These are phyloP conservation scores for Leptinotarsa lineolata DNA, from an alignment of 1,140 invertebrate genomes.

Conservation along the genomic window DNA sequence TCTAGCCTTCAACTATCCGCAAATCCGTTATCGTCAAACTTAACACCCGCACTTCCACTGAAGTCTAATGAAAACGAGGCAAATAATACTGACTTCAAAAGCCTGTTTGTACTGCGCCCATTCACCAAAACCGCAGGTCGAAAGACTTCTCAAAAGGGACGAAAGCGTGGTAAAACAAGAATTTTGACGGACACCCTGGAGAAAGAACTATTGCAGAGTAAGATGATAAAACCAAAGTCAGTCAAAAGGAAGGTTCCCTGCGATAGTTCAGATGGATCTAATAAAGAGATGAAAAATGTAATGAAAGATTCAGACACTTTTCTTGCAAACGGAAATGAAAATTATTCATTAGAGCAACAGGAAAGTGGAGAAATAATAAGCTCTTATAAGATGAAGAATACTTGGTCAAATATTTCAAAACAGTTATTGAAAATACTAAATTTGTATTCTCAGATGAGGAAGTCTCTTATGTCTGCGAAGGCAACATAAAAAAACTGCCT, in stretches of 20 bases:
- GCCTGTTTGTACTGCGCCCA: not conserved
- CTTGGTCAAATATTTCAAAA: too few species aligned
- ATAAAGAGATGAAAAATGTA: not conserved
- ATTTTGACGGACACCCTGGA: not conserved
- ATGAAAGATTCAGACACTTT: not conserved
- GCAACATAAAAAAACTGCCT: too few species aligned
- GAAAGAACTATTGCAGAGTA: not conserved
- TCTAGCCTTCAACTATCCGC: not conserved
- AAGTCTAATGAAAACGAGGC: not conserved
- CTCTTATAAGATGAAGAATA: too few species aligned
- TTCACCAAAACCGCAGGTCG: not conserved
- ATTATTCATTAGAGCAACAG: too few species aligned
- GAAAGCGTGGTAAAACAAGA: not conserved
- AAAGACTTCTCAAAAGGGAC: not conserved
- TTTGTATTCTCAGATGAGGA: too few species aligned
- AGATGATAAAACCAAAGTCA: not conserved
- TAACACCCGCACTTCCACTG: too few species aligned
- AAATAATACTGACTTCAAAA: conserved; percentile 1
- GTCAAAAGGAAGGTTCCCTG: not conserved
- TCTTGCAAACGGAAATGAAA: too few species aligned
- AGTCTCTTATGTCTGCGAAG: too few species aligned
- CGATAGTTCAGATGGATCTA: not conserved
- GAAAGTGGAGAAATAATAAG: too few species aligned
- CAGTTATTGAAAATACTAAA: too few species aligned
- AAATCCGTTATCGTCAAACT: too few species aligned